Conservation (phyloP, 1,140 invertebrate species). For the Caenorhabditis latens region DNA sequence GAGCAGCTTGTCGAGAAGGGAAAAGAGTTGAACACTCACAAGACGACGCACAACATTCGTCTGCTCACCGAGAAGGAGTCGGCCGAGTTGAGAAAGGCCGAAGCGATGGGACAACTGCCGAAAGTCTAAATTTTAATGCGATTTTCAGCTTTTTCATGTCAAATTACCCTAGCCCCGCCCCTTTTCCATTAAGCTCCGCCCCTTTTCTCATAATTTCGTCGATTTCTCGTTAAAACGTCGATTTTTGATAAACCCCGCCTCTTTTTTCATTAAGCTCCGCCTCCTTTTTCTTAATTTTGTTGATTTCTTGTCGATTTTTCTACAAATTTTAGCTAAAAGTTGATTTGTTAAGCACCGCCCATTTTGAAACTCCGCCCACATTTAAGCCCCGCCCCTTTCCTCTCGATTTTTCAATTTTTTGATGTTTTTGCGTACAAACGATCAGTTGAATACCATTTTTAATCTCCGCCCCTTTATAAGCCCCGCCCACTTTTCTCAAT, state of each 20-base stretch:
- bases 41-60: slow-evolving; percentile 64
- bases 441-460: not conserved
- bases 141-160: too few relatives aligned
- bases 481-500: not conserved
- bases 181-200: not conserved
- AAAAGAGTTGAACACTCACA: slow-evolving; percentile 62
- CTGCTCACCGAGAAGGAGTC: slow-evolving; percentile 60
- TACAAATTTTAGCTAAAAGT: too few relatives aligned
- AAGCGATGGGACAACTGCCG: not conserved
- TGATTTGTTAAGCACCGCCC: too few relatives aligned
- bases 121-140: not conserved
- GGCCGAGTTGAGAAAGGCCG: slow-evolving; percentile 20
- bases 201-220: not conserved
- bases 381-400: too few relatives aligned
- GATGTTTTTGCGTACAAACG: not conserved
- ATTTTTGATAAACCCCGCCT: not conserved
- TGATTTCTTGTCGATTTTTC: too few relatives aligned
- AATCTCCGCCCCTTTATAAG: too few relatives aligned
- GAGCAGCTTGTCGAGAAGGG: slow-evolving; percentile 61
- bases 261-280: not conserved
- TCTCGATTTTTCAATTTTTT: not conserved
- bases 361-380: too few relatives aligned
- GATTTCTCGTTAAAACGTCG: not conserved
- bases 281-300: not conserved
- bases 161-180: not conserved